Conservation (phyloP, 2,113 vertebrate genomes). For the Rhadina sibilatrix region DNA sequence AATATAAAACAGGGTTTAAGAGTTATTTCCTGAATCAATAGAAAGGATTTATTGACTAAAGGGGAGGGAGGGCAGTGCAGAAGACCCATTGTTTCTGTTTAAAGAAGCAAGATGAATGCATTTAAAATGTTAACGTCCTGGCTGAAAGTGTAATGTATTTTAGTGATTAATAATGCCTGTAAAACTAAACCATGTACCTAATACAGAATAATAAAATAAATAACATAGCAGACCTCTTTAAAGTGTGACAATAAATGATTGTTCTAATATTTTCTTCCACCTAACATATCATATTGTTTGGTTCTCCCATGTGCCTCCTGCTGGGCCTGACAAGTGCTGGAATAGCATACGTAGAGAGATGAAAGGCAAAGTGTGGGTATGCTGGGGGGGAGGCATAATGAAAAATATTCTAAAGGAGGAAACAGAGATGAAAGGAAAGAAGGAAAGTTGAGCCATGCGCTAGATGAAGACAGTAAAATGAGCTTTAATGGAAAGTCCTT, state of each 20-base stretch:
- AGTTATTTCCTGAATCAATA: constrained; percentile 69
- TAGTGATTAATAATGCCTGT: constrained; percentile 65
- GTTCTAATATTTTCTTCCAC: constrained; percentile 62
- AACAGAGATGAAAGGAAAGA: constrained; percentile 42
- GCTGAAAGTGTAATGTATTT: constrained; percentile 59
- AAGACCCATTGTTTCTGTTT: constrained; percentile 65
- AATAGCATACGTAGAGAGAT: constrained; percentile 48
- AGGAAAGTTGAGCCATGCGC: not conserved
- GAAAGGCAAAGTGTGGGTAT: constrained; percentile 38
- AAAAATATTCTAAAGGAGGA: constrained; percentile 54
- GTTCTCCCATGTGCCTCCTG: constrained; percentile 50
- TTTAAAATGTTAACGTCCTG: constrained; percentile 66
- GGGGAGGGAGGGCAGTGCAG: constrained; percentile 44
- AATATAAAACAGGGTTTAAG: constrained; percentile 70
- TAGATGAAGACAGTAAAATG: constrained; percentile 39
- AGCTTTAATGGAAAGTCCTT: constrained; percentile 45
- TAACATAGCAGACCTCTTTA: constrained; percentile 36
- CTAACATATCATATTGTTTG: constrained; percentile 57
- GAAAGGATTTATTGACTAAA: constrained; percentile 67
- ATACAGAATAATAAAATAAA: constrained; percentile 47
- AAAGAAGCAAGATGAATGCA: constrained; percentile 71
- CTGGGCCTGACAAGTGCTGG: constrained; percentile 49
- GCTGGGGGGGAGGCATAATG: constrained; percentile 28
- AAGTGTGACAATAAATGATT: constrained; percentile 55
- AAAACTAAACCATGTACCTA: constrained; percentile 66